Evolutionary conservation across 2,113 vertebrate species (phyloP).

Genomic region (Ceuthmochares aereus): DNA sequence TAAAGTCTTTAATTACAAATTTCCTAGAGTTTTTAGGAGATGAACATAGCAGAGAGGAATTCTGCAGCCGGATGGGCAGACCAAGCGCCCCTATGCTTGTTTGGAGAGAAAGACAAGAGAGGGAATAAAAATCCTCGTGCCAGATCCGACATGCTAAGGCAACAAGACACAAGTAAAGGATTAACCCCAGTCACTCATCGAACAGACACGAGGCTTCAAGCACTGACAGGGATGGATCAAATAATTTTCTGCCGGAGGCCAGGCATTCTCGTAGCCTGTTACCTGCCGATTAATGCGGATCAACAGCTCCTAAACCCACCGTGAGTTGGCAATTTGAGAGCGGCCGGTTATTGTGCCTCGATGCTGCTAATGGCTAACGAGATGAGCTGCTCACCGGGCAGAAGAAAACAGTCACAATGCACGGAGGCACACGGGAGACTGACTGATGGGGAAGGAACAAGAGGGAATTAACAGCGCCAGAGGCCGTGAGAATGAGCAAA

Average conservation of each 20-base stretch:
- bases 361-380: neutral
- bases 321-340: neutral
- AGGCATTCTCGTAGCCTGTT: neutral
- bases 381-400: conserved; percentile 6
- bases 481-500: neutral
- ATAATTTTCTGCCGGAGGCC: neutral
- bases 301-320: neutral
- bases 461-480: neutral
- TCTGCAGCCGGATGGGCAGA: neutral
- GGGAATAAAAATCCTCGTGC: neutral
- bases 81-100: neutral
- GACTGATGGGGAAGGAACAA: conserved; percentile 1
- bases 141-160: neutral
- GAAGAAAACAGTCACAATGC: conserved; percentile 17
- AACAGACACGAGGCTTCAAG: neutral
- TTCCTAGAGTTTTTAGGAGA: neutral
- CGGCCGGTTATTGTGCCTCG: neutral
- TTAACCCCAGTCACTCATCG: neutral
- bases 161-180: neutral
- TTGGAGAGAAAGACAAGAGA: neutral
- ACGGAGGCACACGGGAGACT: neutral
- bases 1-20: neutral
- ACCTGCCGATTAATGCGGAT: neutral
- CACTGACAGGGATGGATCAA: neutral
- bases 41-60: neutral